A percentile compares a stretch with the other conserved stretches of the same genome.
These are phyloP conservation scores for Rhabdornis inornatus DNA, from an alignment of 2,113 vertebrate species.

Conservation along the genomic window DNA sequence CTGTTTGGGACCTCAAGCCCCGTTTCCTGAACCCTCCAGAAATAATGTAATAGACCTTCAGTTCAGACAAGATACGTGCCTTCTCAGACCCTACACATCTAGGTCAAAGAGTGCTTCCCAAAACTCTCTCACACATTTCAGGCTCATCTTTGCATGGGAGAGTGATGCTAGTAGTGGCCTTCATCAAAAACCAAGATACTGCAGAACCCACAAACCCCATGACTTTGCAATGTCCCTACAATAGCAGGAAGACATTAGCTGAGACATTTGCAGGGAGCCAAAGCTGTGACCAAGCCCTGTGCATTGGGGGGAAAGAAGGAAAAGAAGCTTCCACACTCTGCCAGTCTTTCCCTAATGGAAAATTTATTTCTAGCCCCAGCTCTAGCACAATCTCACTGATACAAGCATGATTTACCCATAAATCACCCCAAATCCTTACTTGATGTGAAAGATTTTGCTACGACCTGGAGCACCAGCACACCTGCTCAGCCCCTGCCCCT, in stretches of 20 bases:
- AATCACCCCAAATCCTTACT: background rate
- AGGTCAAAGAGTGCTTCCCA: background rate
- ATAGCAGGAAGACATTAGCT: background rate
- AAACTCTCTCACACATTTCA: background rate
- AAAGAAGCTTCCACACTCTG: background rate
- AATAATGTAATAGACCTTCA: background rate
- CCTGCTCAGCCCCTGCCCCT: background rate
- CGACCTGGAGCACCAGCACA: fast-evolving
- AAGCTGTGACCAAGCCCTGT: background rate
- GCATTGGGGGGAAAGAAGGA: background rate
- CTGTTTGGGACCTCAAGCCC: background rate
- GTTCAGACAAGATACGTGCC: background rate
- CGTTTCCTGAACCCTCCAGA: background rate
- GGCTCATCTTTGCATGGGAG: background rate
- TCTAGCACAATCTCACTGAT: background rate
- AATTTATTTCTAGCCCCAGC: background rate
- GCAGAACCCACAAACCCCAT: background rate
- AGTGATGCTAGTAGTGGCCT: background rate
- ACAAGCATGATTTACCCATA: background rate
- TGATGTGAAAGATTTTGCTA: background rate
- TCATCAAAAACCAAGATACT: background rate
- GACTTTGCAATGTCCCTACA: background rate
- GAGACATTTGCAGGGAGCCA: background rate
- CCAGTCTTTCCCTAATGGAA: background rate
- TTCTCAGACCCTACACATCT: background rate